phyloP scores from a whole-genome alignment of 2,113 vertebrate genomes.

The Albula goreensis region DNA sequence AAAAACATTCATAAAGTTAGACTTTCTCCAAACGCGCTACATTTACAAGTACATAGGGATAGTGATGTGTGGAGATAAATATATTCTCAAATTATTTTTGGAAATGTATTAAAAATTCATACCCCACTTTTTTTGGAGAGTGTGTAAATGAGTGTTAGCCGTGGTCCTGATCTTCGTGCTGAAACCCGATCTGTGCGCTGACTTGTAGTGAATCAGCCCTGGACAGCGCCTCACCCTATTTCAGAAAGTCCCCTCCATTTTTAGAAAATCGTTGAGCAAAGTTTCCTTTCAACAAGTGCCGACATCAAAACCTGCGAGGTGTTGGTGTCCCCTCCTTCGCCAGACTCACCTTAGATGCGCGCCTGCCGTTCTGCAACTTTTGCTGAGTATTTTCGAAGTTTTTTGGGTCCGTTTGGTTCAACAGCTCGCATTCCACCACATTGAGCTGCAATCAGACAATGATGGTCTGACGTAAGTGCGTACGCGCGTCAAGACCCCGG shows the following conservation, averaged over 20 bases:
- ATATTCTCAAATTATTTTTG: neutral
- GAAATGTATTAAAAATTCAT: neutral
- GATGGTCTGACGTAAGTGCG: slow-evolving; percentile 4
- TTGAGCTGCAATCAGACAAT: slow-evolving; percentile 33
- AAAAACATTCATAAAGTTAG: too few relatives aligned
- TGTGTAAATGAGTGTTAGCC: slow-evolving; percentile 61
- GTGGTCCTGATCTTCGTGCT: slow-evolving; percentile 64
- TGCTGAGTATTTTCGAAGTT: neutral
- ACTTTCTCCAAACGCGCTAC: too few relatives aligned
- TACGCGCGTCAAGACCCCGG: slow-evolving; percentile 21
- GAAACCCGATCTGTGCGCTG: slow-evolving; percentile 56
- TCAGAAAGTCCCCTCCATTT: slow-evolving; percentile 67
- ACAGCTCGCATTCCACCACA: slow-evolving; percentile 85
- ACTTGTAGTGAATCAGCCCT: slow-evolving; percentile 73
- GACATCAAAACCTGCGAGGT: neutral
- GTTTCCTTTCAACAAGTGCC: slow-evolving; percentile 19
- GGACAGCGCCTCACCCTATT: slow-evolving; percentile 80
- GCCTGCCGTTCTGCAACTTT: neutral
- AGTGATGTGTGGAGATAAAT: too few relatives aligned
- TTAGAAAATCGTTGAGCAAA: slow-evolving; percentile 39
- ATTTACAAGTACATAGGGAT: too few relatives aligned
- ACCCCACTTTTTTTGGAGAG: neutral
- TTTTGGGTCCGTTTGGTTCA: slow-evolving; percentile 38
- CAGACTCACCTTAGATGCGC: neutral
- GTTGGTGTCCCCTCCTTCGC: neutral